phyloP scores from a whole-genome alignment of 1,140 invertebrate species.

The Aphis craccivora region DNA sequence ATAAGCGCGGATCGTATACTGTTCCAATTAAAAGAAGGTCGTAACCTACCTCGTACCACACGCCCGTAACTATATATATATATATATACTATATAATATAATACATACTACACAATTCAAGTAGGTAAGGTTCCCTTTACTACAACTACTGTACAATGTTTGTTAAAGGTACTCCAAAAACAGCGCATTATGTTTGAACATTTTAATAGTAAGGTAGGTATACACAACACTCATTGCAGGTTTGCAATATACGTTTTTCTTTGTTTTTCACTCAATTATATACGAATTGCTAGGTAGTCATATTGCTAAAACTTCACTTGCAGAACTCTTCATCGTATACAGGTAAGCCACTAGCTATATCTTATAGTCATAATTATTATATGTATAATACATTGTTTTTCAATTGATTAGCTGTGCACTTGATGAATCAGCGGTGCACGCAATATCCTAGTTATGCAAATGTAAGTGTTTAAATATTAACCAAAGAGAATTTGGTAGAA shows the following conservation, averaged over 20 bases:
- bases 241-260: background rate
- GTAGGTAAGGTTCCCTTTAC: background rate
- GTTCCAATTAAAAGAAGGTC: conserved; percentile 42
- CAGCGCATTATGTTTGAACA: background rate
- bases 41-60: background rate
- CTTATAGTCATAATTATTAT: background rate
- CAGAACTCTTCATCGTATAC: background rate
- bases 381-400: background rate
- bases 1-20: background rate
- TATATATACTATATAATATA: background rate
- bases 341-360: background rate
- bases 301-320: background rate
- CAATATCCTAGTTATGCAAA: background rate
- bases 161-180: background rate
- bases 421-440: background rate
- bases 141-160: background rate
- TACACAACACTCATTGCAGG: background rate
- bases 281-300: background rate
- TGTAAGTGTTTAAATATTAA: background rate
- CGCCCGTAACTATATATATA: background rate
- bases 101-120: background rate
- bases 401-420: background rate
- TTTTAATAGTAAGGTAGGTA: background rate
- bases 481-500: background rate
- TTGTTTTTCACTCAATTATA: conserved; percentile 28